A percentile compares a stretch with the other conserved stretches of the same genome.
These are phyloP conservation scores for Terrapene triunguis DNA, from an alignment of 2,113 vertebrate genomes.

Conservation along the genomic window DNA sequence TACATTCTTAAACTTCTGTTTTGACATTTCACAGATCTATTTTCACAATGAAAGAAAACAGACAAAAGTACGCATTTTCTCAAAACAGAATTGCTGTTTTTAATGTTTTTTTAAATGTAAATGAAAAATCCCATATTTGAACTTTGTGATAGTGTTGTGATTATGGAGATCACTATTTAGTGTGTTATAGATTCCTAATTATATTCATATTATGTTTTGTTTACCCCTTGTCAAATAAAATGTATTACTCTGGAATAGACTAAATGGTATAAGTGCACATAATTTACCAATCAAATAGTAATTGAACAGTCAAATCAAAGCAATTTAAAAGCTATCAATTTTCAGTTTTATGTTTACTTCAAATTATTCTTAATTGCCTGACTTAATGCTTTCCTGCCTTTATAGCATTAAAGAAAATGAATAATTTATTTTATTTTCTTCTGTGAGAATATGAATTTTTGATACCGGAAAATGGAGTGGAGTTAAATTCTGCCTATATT, in stretches of 20 bases:
- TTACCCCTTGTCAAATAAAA: neutral
- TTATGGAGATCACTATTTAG: neutral
- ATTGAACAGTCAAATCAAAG: neutral
- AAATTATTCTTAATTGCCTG: constrained; percentile 6
- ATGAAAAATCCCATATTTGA: neutral
- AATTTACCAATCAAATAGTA: neutral
- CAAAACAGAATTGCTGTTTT: neutral
- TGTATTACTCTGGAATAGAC: neutral
- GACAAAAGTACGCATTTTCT: neutral
- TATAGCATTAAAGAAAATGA: neutral
- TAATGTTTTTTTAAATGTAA: neutral
- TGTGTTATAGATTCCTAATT: neutral
- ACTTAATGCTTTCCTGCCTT: neutral
- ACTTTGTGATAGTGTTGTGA: neutral
- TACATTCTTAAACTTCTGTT: neutral
- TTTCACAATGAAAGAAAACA: neutral
- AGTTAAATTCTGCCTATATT: neutral
- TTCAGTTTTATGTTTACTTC: constrained; percentile 34
- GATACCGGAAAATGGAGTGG: neutral
- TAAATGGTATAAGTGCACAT: neutral
- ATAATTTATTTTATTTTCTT: constrained; percentile 8
- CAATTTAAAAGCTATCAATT: neutral
- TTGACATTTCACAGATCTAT: neutral
- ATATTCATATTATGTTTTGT: neutral
- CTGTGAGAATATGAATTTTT: neutral